Conservation (phyloP, 1,140 invertebrate genomes). For the Nasonia giraulti region DNA sequence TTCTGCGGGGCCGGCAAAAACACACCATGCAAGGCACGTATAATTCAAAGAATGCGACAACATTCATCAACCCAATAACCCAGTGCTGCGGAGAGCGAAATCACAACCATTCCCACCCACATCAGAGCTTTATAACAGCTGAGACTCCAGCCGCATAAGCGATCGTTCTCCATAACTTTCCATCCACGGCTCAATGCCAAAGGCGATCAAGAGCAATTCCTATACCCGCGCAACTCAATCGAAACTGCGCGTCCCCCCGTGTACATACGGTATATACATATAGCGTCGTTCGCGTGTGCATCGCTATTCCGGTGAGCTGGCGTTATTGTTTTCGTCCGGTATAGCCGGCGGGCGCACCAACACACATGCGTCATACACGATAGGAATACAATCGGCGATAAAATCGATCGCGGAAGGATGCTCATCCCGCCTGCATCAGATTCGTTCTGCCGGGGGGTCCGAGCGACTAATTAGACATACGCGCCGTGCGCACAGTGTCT, state of each 20-base stretch:
- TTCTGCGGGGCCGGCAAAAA: background rate
- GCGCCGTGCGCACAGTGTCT: background rate
- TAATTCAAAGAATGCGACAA: background rate
- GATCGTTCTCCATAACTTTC: background rate
- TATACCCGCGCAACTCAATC: background rate
- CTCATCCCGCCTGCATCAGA: background rate
- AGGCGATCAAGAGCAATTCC: background rate
- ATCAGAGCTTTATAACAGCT: background rate
- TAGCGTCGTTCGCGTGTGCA: background rate
- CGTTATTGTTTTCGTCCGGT: slow-evolving; percentile 42
- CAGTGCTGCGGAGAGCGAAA: background rate
- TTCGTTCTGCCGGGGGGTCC: background rate
- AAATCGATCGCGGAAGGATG: slow-evolving; percentile 51
- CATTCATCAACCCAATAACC: background rate
- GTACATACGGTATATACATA: background rate
- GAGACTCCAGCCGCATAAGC: background rate
- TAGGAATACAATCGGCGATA: slow-evolving; percentile 51
- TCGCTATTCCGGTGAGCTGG: slow-evolving; percentile 8
- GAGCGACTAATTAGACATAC: slow-evolving; percentile 34
- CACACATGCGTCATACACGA: slow-evolving; percentile 4
- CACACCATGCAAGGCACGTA: background rate
- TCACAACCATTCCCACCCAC: background rate
- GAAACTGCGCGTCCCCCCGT: background rate
- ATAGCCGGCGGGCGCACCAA: background rate
- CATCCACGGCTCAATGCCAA: background rate